Evolutionary conservation across 2,797 vertebrate species (phyloP).

Genomic region (Schizothorax lantsangensis): DNA sequence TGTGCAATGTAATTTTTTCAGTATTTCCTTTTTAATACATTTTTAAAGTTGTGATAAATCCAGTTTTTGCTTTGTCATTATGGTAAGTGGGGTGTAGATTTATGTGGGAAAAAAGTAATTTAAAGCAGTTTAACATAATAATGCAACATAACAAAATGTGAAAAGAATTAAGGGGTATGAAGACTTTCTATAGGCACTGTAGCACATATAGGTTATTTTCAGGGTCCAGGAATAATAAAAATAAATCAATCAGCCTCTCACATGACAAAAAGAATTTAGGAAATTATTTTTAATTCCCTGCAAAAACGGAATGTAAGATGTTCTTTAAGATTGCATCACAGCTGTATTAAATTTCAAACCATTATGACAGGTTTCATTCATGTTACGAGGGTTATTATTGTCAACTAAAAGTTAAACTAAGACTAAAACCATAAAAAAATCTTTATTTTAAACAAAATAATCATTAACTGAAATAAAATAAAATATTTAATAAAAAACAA

Average conservation of each 20-base stretch:
- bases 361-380: slow-evolving; percentile 19
- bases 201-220: not conserved
- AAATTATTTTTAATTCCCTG: not conserved
- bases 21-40: no score
- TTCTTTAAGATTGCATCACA: slow-evolving; percentile 52
- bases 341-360: slow-evolving; percentile 58
- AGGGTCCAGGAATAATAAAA: not conserved
- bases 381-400: not conserved
- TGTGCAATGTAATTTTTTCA: no score
- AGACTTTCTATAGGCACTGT: no score
- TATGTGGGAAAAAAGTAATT: no score
- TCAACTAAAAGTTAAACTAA: not conserved
- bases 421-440: not conserved
- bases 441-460: not conserved
- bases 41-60: no score
- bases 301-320: slow-evolving; percentile 1
- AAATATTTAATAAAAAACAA: not conserved
- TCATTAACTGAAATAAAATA: not conserved
- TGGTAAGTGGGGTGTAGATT: no score
- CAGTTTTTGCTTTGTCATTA: no score
- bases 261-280: not conserved
- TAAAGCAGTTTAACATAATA: no score
- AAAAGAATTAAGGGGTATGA: no score
- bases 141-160: no score
- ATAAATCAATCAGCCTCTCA: not conserved